These are phyloP conservation scores for Tapirus terrestris DNA, from an alignment of 2,113 vertebrate species.

Conservation along the genomic window DNA sequence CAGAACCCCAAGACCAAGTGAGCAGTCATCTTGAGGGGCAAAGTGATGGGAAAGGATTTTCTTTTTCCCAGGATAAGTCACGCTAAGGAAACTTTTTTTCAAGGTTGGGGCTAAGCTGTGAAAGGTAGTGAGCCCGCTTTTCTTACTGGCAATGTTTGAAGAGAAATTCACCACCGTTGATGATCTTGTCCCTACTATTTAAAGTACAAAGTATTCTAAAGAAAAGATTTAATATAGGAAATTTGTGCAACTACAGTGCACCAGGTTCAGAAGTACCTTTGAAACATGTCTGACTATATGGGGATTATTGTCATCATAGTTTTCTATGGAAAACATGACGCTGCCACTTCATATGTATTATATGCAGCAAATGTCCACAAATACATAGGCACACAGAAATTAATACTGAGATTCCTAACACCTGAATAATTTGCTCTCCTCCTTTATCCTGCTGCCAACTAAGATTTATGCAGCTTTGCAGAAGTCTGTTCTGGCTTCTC, in stretches of 20 bases:
- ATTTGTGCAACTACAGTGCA: background rate
- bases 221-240: background rate
- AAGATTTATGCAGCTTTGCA: background rate
- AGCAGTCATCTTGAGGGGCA: background rate
- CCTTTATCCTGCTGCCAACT: background rate
- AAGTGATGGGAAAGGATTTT: background rate
- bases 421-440: slow-evolving; percentile 14
- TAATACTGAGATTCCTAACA: background rate
- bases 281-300: background rate
- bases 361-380: background rate
- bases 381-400: background rate
- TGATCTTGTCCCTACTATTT: background rate
- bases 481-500: background rate
- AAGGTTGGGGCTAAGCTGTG: background rate
- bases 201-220: slow-evolving; percentile 32
- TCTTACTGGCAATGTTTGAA: slow-evolving; percentile 1
- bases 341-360: background rate
- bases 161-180: background rate
- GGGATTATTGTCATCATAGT: background rate
- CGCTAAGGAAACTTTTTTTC: background rate
- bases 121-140: background rate
- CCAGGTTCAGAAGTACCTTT: background rate
- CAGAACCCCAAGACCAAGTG: background rate
- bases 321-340: background rate
- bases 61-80: slow-evolving; percentile 17